phyloP scores from a whole-genome alignment of 1,140 invertebrate species.

The Samia ricini region DNA sequence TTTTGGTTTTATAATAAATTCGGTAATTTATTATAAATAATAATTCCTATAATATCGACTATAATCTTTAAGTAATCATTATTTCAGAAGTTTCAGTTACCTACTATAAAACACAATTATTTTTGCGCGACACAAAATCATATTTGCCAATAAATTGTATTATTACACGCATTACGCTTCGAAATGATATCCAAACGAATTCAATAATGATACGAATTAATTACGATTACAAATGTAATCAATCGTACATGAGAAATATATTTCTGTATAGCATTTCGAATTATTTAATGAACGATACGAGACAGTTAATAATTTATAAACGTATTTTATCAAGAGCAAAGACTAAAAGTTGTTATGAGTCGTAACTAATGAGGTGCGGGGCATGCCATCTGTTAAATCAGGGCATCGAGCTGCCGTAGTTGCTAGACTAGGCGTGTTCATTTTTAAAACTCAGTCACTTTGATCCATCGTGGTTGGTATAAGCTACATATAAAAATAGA shows the following conservation, averaged over 20 bases:
- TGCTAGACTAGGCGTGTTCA: not conserved
- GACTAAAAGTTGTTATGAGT: not conserved
- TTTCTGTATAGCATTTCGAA: conserved; percentile 26
- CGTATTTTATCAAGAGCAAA: not conserved
- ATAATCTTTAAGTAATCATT: too few relatives aligned
- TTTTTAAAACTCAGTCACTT: not conserved
- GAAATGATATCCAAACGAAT: too few relatives aligned
- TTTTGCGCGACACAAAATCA: too few relatives aligned
- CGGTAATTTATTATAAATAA: too few relatives aligned
- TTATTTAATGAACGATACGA: not conserved
- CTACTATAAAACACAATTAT: too few relatives aligned
- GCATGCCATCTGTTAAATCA: not conserved
- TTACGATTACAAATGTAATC: too few relatives aligned
- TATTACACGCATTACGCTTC: too few relatives aligned
- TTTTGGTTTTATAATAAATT: too few relatives aligned
- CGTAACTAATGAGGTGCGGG: not conserved
- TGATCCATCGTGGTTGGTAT: not conserved
- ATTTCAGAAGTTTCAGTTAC: too few relatives aligned
- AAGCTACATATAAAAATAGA: not conserved
- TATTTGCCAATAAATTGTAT: too few relatives aligned
- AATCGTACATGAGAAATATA: conserved; percentile 14
- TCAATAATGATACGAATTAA: too few relatives aligned
- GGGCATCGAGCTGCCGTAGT: not conserved
- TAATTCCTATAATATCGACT: too few relatives aligned
- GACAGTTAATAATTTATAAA: not conserved